Evolutionary conservation across 1,140 invertebrate genomes (phyloP).

Genomic region (Antheraea pernyi): DNA sequence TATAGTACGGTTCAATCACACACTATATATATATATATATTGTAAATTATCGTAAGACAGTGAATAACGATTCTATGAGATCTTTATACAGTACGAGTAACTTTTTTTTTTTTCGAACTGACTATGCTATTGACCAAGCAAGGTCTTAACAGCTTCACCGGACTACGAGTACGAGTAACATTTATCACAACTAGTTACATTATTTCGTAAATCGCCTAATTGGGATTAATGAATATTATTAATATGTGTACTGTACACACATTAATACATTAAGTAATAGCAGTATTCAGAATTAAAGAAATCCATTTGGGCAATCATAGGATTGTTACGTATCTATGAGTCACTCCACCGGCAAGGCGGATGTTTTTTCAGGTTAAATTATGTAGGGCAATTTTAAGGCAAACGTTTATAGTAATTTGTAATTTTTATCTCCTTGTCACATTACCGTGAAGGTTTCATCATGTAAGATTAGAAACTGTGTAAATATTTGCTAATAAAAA

Average conservation of each 20-base stretch:
- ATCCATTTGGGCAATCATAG: conserved; percentile 8
- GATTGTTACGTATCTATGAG: conserved; percentile 19
- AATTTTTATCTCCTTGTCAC: conserved; percentile 34
- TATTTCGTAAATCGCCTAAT: not conserved
- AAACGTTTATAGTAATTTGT: conserved; percentile 31
- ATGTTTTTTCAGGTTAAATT: conserved; percentile 55
- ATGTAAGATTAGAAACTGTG: conserved; percentile 7
- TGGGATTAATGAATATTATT: no score
- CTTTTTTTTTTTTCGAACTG: no score
- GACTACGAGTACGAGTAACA: no score
- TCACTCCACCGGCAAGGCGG: conserved; percentile 30
- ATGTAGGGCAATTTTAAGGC: conserved; percentile 39
- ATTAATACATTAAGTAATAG: not conserved
- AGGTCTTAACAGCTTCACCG: no score
- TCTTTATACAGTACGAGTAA: no score
- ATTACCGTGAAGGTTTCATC: conserved; percentile 18
- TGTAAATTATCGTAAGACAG: no score
- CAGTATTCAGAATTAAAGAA: not conserved
- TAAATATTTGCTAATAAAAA: conserved; percentile 4
- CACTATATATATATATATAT: no score
- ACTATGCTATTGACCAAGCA: no score
- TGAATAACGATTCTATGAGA: no score
- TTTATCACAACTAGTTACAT: no score
- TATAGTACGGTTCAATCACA: no score
- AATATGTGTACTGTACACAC: not conserved